Base-by-base conservation (phyloP, 2,888 invertebrate genomes). In the Cordilura impudica region DNA sequence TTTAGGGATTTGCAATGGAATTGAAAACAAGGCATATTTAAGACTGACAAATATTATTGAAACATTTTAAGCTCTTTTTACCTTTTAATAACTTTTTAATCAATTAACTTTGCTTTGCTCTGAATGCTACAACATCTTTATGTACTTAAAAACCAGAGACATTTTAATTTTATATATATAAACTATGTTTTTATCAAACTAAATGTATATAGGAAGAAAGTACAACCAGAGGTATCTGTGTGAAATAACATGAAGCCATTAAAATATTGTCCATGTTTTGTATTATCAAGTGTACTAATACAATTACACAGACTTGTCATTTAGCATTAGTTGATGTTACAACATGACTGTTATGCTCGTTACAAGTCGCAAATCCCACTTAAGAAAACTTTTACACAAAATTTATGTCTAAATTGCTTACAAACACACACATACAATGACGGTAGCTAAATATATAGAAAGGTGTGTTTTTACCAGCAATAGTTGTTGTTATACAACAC, bases 261-360 rank as follows among this genome's bases (percentile, higher is more conserved):
- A 70, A 75, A 70, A 58, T 51, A 70, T 69, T 67, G 69, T 69
- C 63, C 69, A 61, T 63, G 61, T 74, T 61, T 16, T 10, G 31
- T 26, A 74, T 47, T 45, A 47, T 66, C 66, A 75, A 75, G 56
- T 56, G 56, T 67, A 63, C 61, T 70, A 67, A 75, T 75, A 79
- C 75, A 79, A 75, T 75, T 79, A 75, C 75, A 67, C 18, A 67
- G 75, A 53, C 71, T 79, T 79, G 79, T 79, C 79, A 79, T 75
- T 72, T 72, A 63, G 26, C 79, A 79, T 72, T 79, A 71, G 66
- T 75, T 75, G 75, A 79, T 79, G 79, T 75, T 67, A 60, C 56
- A 72, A 63, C 70, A 74, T 60, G 26, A 51, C 65, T 66, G 58
- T 61, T 56, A 45, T 69, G 47, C 35, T 65, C 56, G 63, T 56